These are phyloP conservation scores for Onchidella celtica DNA, from an alignment of 2,888 invertebrate species.

Conservation along the genomic window DNA sequence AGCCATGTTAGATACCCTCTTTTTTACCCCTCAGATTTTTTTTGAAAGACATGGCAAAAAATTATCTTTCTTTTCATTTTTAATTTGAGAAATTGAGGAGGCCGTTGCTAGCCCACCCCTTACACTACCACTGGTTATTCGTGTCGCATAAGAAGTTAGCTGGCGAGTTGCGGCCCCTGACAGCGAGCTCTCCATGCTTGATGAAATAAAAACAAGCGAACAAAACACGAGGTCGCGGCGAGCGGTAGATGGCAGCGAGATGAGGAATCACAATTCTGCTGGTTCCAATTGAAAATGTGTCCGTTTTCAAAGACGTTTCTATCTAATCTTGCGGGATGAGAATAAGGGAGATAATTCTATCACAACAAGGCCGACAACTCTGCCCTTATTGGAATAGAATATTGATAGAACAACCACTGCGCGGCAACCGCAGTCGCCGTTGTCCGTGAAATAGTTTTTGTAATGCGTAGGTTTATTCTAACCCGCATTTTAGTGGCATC, in stretches of 20 bases:
- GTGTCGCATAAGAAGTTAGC: too few relatives aligned
- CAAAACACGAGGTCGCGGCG: conserved; percentile 25
- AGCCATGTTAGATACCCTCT: too few relatives aligned
- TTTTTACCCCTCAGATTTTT: too few relatives aligned
- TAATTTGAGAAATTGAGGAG: too few relatives aligned
- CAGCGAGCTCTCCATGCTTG: too few relatives aligned
- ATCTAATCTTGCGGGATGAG: not conserved
- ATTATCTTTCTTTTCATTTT: too few relatives aligned
- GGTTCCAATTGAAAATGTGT: conserved; percentile 21
- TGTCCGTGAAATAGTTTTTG: not conserved
- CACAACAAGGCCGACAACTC: conserved; percentile 13
- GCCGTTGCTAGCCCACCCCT: too few relatives aligned
- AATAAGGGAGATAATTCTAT: conserved; percentile 36
- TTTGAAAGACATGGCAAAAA: too few relatives aligned
- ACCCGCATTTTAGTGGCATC: too few relatives aligned
- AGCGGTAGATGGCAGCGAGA: conserved; percentile 18
- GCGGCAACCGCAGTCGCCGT: not conserved
- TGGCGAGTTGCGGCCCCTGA: too few relatives aligned
- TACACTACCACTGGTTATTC: too few relatives aligned
- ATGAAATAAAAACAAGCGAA: conserved; percentile 26
- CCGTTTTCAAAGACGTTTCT: conserved; percentile 22
- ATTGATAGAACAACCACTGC: not conserved
- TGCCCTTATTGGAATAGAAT: conserved; percentile 12
- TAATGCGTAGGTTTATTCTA: too few relatives aligned
- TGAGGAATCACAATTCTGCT: conserved; percentile 8